Conservation (phyloP, 2,888 invertebrate species). For the Adelphocoris suturalis region DNA sequence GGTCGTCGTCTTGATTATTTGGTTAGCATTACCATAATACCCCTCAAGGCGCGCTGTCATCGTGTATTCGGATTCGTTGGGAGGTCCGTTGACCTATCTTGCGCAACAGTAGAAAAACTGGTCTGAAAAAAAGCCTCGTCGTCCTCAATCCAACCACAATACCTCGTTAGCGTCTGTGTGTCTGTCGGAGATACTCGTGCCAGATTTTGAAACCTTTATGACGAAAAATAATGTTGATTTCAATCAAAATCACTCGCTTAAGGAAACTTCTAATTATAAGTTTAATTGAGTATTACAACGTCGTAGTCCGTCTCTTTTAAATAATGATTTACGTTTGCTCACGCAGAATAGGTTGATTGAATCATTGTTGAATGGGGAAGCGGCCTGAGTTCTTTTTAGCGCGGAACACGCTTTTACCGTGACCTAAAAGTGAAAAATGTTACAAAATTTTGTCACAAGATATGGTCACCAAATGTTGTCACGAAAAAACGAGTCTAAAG, state of each 20-base stretch:
- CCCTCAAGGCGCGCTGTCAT: not conserved
- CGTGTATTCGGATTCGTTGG: not conserved
- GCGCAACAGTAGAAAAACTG: conserved; percentile 1
- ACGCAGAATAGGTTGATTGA: too few relatives aligned
- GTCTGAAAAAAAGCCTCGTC: not conserved
- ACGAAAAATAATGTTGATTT: not conserved
- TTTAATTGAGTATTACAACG: too few relatives aligned
- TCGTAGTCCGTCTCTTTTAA: too few relatives aligned
- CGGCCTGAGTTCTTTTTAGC: too few relatives aligned
- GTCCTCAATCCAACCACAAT: not conserved
- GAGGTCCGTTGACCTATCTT: not conserved
- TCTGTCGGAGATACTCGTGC: not conserved
- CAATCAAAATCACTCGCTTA: not conserved
- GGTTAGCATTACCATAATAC: not conserved
- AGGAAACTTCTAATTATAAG: too few relatives aligned
- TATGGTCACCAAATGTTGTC: too few relatives aligned
- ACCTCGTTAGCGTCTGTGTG: conserved; percentile 1
- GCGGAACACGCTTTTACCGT: too few relatives aligned
- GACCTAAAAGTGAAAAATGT: too few relatives aligned
- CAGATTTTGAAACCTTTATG: not conserved
- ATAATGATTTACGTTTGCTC: too few relatives aligned
- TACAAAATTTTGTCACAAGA: too few relatives aligned
- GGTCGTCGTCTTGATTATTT: not conserved
- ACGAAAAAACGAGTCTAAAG: too few relatives aligned
- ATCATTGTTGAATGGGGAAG: too few relatives aligned